Evolutionary conservation across 2,888 invertebrate genomes (phyloP).

Genomic region (Argyresthia albistria): DNA sequence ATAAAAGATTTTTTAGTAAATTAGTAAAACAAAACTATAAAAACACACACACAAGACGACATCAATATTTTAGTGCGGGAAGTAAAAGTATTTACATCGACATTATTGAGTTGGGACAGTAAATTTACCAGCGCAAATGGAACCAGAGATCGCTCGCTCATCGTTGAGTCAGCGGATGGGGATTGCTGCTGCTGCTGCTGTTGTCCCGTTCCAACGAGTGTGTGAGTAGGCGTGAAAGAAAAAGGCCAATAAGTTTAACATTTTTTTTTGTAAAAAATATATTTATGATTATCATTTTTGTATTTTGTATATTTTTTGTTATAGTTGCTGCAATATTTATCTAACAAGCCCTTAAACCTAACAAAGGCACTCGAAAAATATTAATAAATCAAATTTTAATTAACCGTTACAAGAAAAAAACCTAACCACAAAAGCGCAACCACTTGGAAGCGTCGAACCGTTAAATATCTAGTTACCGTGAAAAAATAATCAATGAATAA

Average conservation of each 20-base stretch:
- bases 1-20: background rate
- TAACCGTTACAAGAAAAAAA: slow-evolving; percentile 51
- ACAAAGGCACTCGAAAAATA: slow-evolving; percentile 22
- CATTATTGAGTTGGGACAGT: slow-evolving; percentile 54
- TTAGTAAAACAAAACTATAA: background rate
- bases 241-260: slow-evolving; percentile 22
- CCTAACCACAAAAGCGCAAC: slow-evolving; percentile 58
- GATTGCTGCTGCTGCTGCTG: slow-evolving; percentile 68
- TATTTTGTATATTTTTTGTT: background rate
- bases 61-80: background rate
- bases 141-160: slow-evolving; percentile 66
- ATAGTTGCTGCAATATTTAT: background rate
- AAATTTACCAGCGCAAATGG: slow-evolving; percentile 70
- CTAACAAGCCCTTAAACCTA: background rate
- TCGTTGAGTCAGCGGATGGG: slow-evolving; percentile 66
- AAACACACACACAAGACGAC: background rate
- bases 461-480: slow-evolving; percentile 56
- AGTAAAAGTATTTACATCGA: slow-evolving; percentile 50
- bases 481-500: slow-evolving; percentile 50
- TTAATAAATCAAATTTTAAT: slow-evolving; percentile 65
- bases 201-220: slow-evolving; percentile 36
- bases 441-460: slow-evolving; percentile 51
- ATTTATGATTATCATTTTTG: no score
- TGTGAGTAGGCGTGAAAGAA: slow-evolving; percentile 38
- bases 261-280: background rate